A percentile compares a stretch with the other conserved stretches of the same genome.
phyloP scores from a whole-genome alignment of 2,888 invertebrate species.

The Druceiella hillmani region DNA sequence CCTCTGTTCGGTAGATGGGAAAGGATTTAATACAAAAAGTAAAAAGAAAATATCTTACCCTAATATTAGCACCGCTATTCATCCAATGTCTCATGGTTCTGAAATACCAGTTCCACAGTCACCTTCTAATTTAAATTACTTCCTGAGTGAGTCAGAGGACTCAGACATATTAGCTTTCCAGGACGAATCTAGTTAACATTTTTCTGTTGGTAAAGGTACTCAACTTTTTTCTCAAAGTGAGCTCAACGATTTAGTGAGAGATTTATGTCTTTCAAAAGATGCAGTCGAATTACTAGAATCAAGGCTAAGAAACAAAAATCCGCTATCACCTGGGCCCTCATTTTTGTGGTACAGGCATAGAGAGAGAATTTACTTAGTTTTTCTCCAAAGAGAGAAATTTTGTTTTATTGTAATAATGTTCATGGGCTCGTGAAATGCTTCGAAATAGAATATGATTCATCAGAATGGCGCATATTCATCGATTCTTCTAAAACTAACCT shows the following conservation, averaged over 20 bases:
- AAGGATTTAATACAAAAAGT: constrained; percentile 19
- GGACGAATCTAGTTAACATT: no score
- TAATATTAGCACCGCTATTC: constrained; percentile 17
- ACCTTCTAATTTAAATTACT: constrained; percentile 3
- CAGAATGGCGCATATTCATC: background rate
- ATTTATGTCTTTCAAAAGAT: constrained; percentile 20
- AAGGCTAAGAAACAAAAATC: constrained; percentile 17
- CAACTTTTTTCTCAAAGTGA: constrained; percentile 9
- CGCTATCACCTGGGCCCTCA: constrained; percentile 8
- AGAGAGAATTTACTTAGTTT: constrained; percentile 3
- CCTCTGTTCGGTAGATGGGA: constrained; percentile 17
- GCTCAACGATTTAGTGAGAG: constrained; percentile 22
- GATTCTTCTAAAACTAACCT: background rate
- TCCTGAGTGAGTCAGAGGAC: constrained; percentile 3
- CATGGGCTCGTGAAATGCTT: background rate
- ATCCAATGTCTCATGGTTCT: constrained; percentile 15
- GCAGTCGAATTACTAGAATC: constrained; percentile 18
- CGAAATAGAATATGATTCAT: background rate
- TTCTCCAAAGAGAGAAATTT: no score
- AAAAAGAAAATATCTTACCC: constrained; percentile 14
- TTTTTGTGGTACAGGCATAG: constrained; percentile 5
- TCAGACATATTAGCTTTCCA: no score
- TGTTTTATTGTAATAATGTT: constrained; percentile 1
- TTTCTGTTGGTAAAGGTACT: constrained; percentile 4
- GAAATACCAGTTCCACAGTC: constrained; percentile 15